Evolutionary conservation across 2,113 vertebrate species (phyloP).

Genomic region (Indicator maculatus): DNA sequence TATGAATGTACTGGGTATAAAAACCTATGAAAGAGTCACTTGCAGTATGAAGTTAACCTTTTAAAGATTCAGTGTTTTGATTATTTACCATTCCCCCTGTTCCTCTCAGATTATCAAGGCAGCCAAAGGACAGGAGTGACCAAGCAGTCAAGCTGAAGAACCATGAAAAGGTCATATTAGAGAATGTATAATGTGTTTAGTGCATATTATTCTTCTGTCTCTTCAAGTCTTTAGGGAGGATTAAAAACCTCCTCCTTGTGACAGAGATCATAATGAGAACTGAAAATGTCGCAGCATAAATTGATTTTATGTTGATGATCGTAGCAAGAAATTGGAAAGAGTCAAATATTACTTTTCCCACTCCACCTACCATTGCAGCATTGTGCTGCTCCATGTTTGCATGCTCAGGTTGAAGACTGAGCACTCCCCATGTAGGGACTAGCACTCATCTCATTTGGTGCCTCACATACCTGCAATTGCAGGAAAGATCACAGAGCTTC

Average conservation of each 20-base stretch:
- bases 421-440: neutral
- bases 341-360: neutral
- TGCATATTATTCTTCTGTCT: slow-evolving; percentile 50
- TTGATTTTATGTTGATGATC: slow-evolving; percentile 68
- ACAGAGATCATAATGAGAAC: slow-evolving; percentile 62
- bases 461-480: neutral
- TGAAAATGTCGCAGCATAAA: slow-evolving; percentile 69
- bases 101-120: slow-evolving; percentile 21
- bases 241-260: slow-evolving; percentile 56
- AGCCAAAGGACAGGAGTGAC: slow-evolving; percentile 24
- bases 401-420: neutral
- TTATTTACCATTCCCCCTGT: slow-evolving; percentile 40
- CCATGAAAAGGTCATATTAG: slow-evolving; percentile 61
- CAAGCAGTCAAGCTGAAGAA: slow-evolving; percentile 39
- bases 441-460: neutral
- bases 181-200: slow-evolving; percentile 50
- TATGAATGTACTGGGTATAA: neutral
- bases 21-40: neutral
- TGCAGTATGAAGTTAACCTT: slow-evolving; percentile 27
- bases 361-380: neutral
- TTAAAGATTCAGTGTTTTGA: slow-evolving; percentile 34
- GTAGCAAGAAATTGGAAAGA: slow-evolving; percentile 27
- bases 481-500: neutral
- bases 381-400: neutral
- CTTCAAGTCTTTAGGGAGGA: slow-evolving; percentile 44